Evolutionary conservation across 2,113 vertebrate species (phyloP), one percentile per base, ranked within the genome.

Genomic region (Poicephalus meyeri): DNA sequence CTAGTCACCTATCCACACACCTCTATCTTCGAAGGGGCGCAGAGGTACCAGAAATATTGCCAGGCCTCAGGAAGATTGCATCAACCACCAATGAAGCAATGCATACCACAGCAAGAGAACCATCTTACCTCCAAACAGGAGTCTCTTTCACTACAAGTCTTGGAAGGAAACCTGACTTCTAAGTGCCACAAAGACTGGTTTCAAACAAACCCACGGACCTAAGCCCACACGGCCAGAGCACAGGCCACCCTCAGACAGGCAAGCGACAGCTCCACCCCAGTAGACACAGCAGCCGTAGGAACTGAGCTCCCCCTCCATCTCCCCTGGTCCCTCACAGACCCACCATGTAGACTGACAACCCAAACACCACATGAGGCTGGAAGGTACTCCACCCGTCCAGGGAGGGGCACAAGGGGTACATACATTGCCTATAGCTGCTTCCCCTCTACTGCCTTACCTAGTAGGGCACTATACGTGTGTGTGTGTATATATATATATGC

Each of bases 171-270:
- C 28, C 13, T 47, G 18, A 39, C 39, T 49, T 55, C 13, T 4
- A 73, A 31, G 6, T 1, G 19, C 28, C 33, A 46, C 53, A 65
- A 41, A 50, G 11, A 23, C 3, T 66, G 52, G 9, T 20, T 79
- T 79, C 6, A 61, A 66, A 20, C 41, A 70, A 50, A 56, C 24
- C 47, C 47, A 19, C 24, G 71, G 31, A 47, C 28, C 14, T 5
- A 18, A 26, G 4, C 2, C 35, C 10, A 2, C 1, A 9, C 35
- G 6, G 23, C 33, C 35, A 29, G 19, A 50, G 16, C 1, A 12
- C 6, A 0, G 2, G 2, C 2, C 15, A 11, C 10, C 31, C 39
- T 15, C 10, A 15, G 1, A 0, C 33, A 31, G 20, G 15, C 1
- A 4, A 49, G 13, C 37, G 7, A 11, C n/a, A 31, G 44, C 42